phyloP scores from a whole-genome alignment of 1,140 invertebrate species.

The Odontomachus brunneus region DNA sequence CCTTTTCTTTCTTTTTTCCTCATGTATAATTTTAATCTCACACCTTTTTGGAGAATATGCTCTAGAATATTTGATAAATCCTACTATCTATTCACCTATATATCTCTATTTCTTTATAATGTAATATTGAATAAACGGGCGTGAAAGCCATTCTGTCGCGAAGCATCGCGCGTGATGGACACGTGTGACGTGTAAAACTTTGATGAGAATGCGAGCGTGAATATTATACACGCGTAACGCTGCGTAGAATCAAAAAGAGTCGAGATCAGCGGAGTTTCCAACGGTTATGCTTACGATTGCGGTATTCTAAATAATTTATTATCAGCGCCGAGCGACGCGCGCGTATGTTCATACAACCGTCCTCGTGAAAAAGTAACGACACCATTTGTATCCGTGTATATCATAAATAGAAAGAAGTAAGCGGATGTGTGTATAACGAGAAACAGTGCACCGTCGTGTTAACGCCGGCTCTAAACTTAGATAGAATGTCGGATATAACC shows the following conservation, averaged over 20 bases:
- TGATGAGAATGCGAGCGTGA: constrained; percentile 3
- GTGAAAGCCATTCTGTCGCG: neutral
- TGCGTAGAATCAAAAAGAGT: neutral
- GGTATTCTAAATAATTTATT: constrained; percentile 50
- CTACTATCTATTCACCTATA: no score
- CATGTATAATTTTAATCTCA: no score
- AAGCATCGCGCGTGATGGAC: neutral
- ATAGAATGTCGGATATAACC: constrained; percentile 11
- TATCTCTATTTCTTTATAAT: neutral
- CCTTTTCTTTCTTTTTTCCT: no score
- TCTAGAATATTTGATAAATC: no score
- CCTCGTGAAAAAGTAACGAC: constrained; percentile 34
- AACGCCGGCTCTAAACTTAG: constrained; percentile 26
- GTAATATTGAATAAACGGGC: constrained; percentile 15
- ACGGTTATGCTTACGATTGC: neutral
- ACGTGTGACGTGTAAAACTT: constrained; percentile 18
- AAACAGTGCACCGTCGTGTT: constrained; percentile 6
- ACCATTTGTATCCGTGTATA: constrained; percentile 7
- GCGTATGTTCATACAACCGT: neutral
- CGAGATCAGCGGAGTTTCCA: constrained; percentile 2
- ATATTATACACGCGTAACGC: constrained; percentile 7
- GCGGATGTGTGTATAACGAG: constrained; percentile 8
- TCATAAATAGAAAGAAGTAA: constrained; percentile 34
- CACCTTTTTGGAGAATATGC: no score
- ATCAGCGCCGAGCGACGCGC: neutral